Percentiles rank a stretch among this genome's conserved stretches.
These are phyloP conservation scores for Dinocampus coccinellae DNA, from an alignment of 2,888 invertebrate species.

Conservation along the genomic window DNA sequence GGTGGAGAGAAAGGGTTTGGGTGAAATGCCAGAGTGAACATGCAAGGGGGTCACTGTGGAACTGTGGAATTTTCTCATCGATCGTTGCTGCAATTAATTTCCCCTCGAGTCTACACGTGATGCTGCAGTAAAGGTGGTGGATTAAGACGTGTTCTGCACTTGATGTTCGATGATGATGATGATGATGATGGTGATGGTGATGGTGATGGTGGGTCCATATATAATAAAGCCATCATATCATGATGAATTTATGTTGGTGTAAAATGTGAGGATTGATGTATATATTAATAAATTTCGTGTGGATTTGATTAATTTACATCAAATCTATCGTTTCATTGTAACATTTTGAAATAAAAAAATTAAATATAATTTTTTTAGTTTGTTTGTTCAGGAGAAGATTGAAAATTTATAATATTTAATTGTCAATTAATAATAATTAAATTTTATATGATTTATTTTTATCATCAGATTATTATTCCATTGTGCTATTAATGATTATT, in stretches of 20 bases:
- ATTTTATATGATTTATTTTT: no score
- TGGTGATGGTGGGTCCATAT: no score
- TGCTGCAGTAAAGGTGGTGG: not conserved
- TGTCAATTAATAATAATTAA: no score
- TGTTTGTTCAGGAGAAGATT: no score
- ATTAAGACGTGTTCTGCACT: constrained; percentile 3
- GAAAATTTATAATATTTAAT: no score
- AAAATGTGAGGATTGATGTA: not conserved
- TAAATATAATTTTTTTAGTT: no score
- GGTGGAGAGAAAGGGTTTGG: not conserved
- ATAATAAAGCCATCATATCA: not conserved
- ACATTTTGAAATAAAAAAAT: no score
- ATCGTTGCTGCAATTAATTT: constrained; percentile 27
- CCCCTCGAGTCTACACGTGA: not conserved
- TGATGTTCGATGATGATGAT: not conserved
- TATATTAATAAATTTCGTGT: not conserved
- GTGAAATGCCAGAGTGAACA: constrained; percentile 1
- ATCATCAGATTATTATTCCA: no score
- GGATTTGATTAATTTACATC: not conserved
- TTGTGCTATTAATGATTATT: no score
- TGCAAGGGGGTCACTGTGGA: constrained; percentile 29
- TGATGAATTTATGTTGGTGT: not conserved
- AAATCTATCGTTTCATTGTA: no score
- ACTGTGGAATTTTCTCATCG: constrained; percentile 31
- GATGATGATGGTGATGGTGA: no score